A percentile compares a stretch with the other conserved stretches of the same genome.
Evolutionary conservation across 2,113 vertebrate genomes (phyloP).

Genomic region (Ciconia boyciana): DNA sequence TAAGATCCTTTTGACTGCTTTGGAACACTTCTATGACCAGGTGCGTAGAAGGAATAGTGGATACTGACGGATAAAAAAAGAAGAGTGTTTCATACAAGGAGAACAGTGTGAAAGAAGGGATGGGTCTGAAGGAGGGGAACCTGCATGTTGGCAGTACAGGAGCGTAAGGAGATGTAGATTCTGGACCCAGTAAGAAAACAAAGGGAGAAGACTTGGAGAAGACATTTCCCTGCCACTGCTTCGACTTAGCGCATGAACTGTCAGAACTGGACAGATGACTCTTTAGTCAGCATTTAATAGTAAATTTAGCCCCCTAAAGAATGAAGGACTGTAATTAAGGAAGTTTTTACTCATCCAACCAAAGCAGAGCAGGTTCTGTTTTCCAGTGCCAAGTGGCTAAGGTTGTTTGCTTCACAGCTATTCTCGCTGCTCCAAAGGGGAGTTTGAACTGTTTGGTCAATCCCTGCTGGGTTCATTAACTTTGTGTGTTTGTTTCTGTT

Average conservation of each 20-base stretch:
- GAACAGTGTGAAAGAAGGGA: not conserved
- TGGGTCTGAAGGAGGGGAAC: not conserved
- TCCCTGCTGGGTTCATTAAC: constrained; percentile 54
- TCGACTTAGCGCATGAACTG: not conserved
- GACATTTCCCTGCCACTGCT: not conserved
- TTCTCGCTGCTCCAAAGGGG: not conserved
- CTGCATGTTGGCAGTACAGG: not conserved
- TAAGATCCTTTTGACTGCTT: not conserved
- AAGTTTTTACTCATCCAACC: not conserved
- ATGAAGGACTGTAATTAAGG: not conserved
- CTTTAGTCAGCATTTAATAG: not conserved
- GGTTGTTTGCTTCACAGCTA: not conserved
- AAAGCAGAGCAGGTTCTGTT: not conserved
- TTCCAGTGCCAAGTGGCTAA: not conserved
- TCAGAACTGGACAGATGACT: not conserved
- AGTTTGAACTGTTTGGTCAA: constrained; percentile 34
- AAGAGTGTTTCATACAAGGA: not conserved
- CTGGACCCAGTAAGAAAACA: not conserved
- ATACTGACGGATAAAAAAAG: not conserved
- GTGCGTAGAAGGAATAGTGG: not conserved
- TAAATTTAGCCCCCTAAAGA: not conserved
- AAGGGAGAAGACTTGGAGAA: not conserved
- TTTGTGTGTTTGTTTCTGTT: constrained; percentile 32
- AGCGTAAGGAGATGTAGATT: not conserved
- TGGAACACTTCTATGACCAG: not conserved